These are phyloP conservation scores for Stomatorhinus walkeri DNA, from an alignment of 2,797 vertebrate species.

Conservation along the genomic window DNA sequence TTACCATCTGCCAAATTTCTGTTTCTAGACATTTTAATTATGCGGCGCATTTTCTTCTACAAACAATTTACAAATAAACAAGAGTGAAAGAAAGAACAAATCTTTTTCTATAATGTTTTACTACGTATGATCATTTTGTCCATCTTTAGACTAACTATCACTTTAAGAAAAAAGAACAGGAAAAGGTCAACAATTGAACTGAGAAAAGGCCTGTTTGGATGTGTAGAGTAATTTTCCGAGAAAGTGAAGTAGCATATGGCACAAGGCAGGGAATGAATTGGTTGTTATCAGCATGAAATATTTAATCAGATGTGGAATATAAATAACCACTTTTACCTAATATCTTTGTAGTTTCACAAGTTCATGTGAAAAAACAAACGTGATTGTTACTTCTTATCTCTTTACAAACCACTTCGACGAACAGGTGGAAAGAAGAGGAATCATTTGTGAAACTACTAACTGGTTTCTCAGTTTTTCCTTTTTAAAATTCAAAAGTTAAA, in stretches of 20 bases:
- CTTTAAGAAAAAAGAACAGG: background rate
- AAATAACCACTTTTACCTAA: background rate
- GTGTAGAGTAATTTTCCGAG: background rate
- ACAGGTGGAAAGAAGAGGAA: background rate
- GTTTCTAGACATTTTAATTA: background rate
- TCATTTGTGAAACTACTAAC: background rate
- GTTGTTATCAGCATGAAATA: background rate
- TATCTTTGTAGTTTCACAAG: background rate
- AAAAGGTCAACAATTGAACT: background rate
- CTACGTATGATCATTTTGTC: background rate
- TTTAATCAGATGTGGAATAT: slow-evolving; percentile 5
- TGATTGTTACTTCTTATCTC: background rate
- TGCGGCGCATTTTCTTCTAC: background rate
- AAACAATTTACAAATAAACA: slow-evolving; percentile 23
- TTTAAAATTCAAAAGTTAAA: background rate
- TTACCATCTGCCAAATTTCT: background rate
- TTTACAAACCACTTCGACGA: background rate
- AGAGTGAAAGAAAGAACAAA: background rate
- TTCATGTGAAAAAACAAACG: background rate
- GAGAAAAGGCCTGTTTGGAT: background rate
- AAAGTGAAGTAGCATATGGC: background rate
- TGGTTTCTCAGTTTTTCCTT: background rate
- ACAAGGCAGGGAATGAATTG: background rate
- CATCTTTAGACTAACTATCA: background rate
- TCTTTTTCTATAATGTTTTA: background rate